phyloP scores from a whole-genome alignment of 2,113 vertebrate genomes.

The Passerina amoena region DNA sequence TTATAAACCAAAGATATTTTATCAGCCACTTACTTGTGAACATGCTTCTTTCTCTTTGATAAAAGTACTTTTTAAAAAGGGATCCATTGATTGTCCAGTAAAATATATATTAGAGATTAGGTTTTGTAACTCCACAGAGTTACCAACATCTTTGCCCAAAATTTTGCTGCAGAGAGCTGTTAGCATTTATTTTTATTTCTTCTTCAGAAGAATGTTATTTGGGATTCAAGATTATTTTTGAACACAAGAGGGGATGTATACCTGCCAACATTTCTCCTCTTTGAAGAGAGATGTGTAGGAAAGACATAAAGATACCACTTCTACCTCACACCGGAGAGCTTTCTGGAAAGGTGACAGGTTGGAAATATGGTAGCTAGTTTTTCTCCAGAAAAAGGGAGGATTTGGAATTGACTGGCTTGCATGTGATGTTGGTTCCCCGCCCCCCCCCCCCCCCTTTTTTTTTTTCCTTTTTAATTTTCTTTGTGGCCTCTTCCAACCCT shows the following conservation, averaged over 20 bases:
- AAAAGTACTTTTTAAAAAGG: background rate
- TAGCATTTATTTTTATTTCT: background rate
- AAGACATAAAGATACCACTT: background rate
- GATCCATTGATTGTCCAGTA: background rate
- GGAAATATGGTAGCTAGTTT: background rate
- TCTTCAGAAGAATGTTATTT: background rate
- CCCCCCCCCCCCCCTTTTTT: accelerated
- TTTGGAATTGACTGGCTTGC: background rate
- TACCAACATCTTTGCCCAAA: background rate
- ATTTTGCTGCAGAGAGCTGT: background rate
- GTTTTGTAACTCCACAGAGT: background rate
- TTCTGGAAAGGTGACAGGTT: background rate
- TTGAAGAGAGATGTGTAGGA: background rate
- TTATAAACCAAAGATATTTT: background rate
- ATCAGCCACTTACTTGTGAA: background rate
- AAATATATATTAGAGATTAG: background rate
- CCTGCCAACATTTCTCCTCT: background rate
- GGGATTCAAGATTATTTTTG: background rate
- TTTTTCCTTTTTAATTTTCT: background rate
- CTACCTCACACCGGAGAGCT: background rate
- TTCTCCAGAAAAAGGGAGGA: background rate
- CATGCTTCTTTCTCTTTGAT: background rate
- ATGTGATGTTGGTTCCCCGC: background rate
- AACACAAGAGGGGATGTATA: background rate
- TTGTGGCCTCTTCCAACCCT: background rate